Evolutionary conservation across 2,113 vertebrate species (phyloP), one percentile per base, ranked within the genome.

Genomic region (Ursus arctos): DNA sequence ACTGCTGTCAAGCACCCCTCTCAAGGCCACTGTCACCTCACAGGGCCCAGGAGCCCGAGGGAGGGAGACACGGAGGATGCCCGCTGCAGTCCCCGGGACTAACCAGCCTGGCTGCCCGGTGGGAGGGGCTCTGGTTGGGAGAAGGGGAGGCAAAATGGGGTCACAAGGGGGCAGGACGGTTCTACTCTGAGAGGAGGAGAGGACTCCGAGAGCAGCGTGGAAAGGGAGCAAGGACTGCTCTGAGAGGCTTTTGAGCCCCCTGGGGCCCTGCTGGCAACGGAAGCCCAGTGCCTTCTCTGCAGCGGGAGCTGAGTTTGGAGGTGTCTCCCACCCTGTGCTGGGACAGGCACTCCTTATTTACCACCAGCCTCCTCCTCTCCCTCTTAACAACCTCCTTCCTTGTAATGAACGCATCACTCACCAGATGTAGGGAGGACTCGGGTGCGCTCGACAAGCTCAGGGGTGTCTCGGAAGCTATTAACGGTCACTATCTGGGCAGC

Each of bases 401-500:
- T 93, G 79, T 97, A 93, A 94, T 77, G 97, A 97, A 88, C 24
- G 83, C 10, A 72, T 59, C 77, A 80, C 93, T 98, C 87, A 77
- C 8, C 89, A 96, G 97, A 96, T 18, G 65, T 91, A 96, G 91
- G 97, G 0, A 49, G 43, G 97, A 94, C 97, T 94, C 47, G 0
- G 31, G 88, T 49, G 76, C 19, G 76, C 98, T 97, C 51, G 97
- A 88, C 85, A 97, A 95, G 94, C 89, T 97, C 91, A 4, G 81
- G 97, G 96, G 87, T 95, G 94, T 88, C 91, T 76, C 47, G n/a
- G 92, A 95, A 94, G 98, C 97, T 92, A 98, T 98, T 98, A 98
- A 95, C 93, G 98, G 98, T 98, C 98, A 98, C 98, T 98, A 99
- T 97, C 95, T 61, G 2, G 94, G 95, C 86, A 91, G 97, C 74